phyloP scores from a whole-genome alignment of 2,113 vertebrate species.

The Paradoxurus hermaphroditus region DNA sequence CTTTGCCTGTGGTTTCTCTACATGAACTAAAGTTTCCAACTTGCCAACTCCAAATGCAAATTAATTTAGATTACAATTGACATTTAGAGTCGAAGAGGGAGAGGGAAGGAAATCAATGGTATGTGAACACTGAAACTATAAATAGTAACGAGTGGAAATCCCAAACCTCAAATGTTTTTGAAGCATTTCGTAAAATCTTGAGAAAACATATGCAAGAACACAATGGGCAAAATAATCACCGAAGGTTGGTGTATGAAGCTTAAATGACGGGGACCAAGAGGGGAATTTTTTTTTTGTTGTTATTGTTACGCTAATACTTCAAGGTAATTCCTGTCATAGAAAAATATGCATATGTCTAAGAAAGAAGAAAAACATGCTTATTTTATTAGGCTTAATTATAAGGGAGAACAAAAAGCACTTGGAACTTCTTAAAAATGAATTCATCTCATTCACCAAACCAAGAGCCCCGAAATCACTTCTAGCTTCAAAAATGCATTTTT shows the following conservation, averaged over 20 bases:
- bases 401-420: slow-evolving; percentile 28
- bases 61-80: slow-evolving; percentile 72
- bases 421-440: slow-evolving; percentile 41
- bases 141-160: slow-evolving; percentile 50
- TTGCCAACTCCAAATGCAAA: slow-evolving; percentile 58
- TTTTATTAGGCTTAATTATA: slow-evolving; percentile 53
- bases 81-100: slow-evolving; percentile 44
- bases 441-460: slow-evolving; percentile 41
- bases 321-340: slow-evolving; percentile 25
- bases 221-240: slow-evolving; percentile 53
- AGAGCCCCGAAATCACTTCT: slow-evolving; percentile 42
- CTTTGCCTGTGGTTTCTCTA: slow-evolving; percentile 41
- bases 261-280: neutral
- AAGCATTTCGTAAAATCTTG: slow-evolving; percentile 61
- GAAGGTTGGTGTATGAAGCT: neutral
- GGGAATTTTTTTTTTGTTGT: neutral
- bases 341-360: slow-evolving; percentile 47
- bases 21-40: slow-evolving; percentile 1
- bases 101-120: slow-evolving; percentile 30
- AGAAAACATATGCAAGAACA: slow-evolving; percentile 37
- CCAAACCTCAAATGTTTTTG: slow-evolving; percentile 62
- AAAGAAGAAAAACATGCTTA: slow-evolving; percentile 28
- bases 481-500: slow-evolving; percentile 49
- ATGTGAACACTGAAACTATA: slow-evolving; percentile 56
- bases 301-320: slow-evolving; percentile 40